A percentile compares a stretch with the other conserved stretches of the same genome.
These are phyloP conservation scores for Fratercula arctica DNA, from an alignment of 2,797 vertebrate genomes.

Conservation along the genomic window DNA sequence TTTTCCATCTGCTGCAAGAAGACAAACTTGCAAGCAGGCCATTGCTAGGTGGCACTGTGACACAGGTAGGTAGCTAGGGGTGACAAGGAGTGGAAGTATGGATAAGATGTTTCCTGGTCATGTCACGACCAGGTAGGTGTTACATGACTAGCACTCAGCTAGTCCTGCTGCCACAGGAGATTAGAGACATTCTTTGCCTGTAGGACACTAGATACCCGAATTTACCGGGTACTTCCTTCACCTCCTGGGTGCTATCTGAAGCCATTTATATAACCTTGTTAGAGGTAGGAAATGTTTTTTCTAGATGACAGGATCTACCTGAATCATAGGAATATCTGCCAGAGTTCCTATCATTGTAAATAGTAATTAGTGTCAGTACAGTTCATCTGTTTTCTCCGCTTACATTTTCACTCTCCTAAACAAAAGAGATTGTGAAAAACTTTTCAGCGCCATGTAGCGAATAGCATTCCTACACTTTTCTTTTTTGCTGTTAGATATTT, in stretches of 20 bases:
- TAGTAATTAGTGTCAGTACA: not conserved
- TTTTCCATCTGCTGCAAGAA: not conserved
- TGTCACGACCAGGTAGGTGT: not conserved
- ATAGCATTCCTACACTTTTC: not conserved
- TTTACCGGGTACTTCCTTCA: not conserved
- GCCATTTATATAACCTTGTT: not conserved
- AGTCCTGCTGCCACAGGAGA: not conserved
- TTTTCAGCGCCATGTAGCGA: not conserved
- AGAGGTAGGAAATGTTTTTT: not conserved
- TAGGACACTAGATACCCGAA: not conserved
- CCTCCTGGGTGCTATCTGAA: not conserved
- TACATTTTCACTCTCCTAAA: not conserved
- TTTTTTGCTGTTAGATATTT: not conserved
- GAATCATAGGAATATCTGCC: not conserved
- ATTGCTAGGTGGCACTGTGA: not conserved
- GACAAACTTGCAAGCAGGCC: not conserved
- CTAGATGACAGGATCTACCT: not conserved
- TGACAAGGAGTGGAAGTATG: rapidly evolving
- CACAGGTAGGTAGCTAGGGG: not conserved
- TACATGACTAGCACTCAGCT: not conserved
- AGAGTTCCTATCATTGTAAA: not conserved
- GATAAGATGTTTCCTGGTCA: not conserved
- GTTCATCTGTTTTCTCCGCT: not conserved
- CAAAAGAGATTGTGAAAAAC: not conserved
- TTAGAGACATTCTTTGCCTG: not conserved